These are phyloP conservation scores for Chamaedrilus cognettii DNA, from an alignment of 2,888 invertebrate genomes.

Conservation along the genomic window DNA sequence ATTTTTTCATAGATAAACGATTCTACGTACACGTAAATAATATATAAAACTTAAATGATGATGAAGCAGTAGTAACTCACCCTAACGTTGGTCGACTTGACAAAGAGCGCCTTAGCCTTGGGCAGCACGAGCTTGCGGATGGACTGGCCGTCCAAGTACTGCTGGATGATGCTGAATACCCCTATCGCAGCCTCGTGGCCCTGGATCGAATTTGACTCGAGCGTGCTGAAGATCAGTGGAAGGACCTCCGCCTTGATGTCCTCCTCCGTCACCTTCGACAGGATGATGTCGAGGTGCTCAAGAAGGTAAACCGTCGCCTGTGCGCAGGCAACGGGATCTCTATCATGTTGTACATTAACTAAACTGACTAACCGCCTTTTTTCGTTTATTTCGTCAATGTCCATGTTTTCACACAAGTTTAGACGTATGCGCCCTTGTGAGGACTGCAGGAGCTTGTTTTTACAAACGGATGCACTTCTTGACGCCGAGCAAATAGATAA, in stretches of 20 bases:
- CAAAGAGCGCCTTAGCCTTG: constrained; percentile 72
- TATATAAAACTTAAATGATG: no score
- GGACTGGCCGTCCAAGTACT: constrained; percentile 79
- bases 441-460: no score
- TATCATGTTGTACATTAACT: no score
- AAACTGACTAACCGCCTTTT: no score
- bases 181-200: constrained; percentile 90
- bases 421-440: no score
- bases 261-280: constrained; percentile 81
- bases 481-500: no score
- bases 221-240: constrained; percentile 81
- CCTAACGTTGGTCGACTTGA: constrained; percentile 62
- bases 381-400: no score
- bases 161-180: constrained; percentile 82
- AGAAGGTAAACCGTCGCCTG: constrained; percentile 85
- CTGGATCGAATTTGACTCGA: constrained; percentile 86
- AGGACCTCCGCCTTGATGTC: constrained; percentile 80
- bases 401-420: no score
- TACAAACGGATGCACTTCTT: no score
- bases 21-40: no score
- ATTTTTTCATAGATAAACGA: no score
- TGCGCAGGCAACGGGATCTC: no score
- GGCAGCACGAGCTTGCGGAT: constrained; percentile 79
- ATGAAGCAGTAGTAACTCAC: constrained; percentile 35
- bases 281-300: constrained; percentile 85